phyloP scores from a whole-genome alignment of 2,797 vertebrate species.

The Pseudomugil gertrudae region DNA sequence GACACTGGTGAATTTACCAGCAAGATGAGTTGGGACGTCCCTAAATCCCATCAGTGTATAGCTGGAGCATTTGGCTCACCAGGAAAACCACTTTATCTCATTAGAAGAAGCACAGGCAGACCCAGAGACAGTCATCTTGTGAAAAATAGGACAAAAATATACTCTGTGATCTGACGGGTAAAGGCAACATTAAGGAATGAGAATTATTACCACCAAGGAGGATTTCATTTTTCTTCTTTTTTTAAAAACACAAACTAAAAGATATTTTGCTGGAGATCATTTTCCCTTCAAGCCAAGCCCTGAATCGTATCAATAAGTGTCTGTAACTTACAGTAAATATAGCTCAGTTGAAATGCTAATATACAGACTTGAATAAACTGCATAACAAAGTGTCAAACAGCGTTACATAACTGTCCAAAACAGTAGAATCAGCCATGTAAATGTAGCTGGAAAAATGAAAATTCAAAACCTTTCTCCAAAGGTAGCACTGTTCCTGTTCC shows the following conservation, averaged over 20 bases:
- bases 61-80: conserved; percentile 26
- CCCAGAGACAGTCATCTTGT: not conserved
- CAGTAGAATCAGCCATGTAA: not conserved
- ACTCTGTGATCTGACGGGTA: not conserved
- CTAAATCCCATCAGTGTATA: conserved; percentile 47
- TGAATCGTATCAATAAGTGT: not conserved
- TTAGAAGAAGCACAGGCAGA: not conserved
- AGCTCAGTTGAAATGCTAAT: not conserved
- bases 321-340: not conserved
- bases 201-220: not conserved
- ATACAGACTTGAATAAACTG: not conserved
- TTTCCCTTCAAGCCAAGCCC: not conserved
- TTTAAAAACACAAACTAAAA: not conserved
- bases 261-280: not conserved
- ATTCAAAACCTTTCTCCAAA: conserved; percentile 16
- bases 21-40: conserved; percentile 55
- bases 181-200: not conserved
- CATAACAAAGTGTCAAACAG: not conserved
- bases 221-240: too few species aligned
- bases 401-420: not conserved
- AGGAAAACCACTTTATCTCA: conserved; percentile 16
- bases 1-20: conserved; percentile 55
- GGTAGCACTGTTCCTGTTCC: conserved; percentile 11
- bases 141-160: not conserved
- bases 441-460: conserved; percentile 8